These are phyloP conservation scores for Caenorhabditis sp. DNA, from an alignment of 2,888 invertebrate species.

Conservation along the genomic window DNA sequence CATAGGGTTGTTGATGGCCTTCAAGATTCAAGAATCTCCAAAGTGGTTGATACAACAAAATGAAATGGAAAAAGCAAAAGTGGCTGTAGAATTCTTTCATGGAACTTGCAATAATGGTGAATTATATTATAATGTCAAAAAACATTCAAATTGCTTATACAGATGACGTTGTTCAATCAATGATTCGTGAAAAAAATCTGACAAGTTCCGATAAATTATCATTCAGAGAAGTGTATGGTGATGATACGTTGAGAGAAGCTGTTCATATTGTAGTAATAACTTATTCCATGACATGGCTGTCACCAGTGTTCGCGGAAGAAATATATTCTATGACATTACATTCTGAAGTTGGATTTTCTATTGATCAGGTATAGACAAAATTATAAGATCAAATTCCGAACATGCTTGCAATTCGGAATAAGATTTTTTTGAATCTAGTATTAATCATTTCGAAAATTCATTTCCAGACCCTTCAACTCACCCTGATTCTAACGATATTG, in stretches of 20 bases:
- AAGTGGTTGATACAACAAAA: conserved; percentile 43
- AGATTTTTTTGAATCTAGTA: too few relatives aligned
- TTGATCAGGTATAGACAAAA: not conserved
- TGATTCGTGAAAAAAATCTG: conserved; percentile 26
- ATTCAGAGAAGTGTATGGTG: conserved; percentile 15
- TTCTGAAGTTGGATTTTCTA: not conserved
- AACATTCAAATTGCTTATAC: too few relatives aligned
- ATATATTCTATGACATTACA: not conserved
- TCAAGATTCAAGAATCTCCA: conserved; percentile 42
- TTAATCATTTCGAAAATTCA: conserved; percentile 1
- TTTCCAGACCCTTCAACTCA: not conserved
- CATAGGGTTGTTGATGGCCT: conserved; percentile 15
- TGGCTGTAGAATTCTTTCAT: conserved; percentile 35
- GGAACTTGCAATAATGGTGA: too few relatives aligned
- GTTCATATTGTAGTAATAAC: not conserved
- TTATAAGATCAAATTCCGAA: too few relatives aligned
- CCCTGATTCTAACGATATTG: not conserved
- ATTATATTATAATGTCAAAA: too few relatives aligned
- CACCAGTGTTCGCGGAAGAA: not conserved
- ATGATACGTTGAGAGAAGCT: conserved; percentile 29
- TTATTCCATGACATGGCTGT: too few relatives aligned
- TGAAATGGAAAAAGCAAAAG: conserved; percentile 30
- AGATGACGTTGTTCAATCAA: conserved; percentile 9
- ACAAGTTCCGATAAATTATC: conserved; percentile 24
- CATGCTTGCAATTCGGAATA: too few relatives aligned